These are phyloP conservation scores for Hippoglossus stenolepis DNA, from an alignment of 2,113 vertebrate genomes.

Conservation along the genomic window DNA sequence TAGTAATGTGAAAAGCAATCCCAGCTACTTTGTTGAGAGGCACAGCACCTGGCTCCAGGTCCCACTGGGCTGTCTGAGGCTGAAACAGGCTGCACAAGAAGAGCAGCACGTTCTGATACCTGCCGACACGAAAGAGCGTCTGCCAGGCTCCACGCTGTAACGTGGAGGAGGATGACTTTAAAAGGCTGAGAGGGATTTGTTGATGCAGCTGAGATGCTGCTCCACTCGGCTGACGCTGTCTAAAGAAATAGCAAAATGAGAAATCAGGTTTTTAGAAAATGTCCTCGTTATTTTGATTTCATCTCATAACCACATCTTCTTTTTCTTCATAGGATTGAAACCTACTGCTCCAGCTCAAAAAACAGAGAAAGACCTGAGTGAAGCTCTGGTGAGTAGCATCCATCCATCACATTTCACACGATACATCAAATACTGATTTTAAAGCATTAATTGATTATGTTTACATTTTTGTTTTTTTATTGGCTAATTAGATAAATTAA, in stretches of 20 bases:
- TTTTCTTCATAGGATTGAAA: slow-evolving; percentile 72
- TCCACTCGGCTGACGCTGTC: no score
- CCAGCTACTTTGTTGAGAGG: slow-evolving; percentile 1
- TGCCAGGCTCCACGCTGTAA: slow-evolving; percentile 27
- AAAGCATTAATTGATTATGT: not conserved
- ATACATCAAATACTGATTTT: slow-evolving; percentile 1
- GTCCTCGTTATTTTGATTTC: not conserved
- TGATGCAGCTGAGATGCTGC: slow-evolving; percentile 17
- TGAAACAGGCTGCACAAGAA: slow-evolving; percentile 7
- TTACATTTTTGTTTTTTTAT: no score
- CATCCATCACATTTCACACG: not conserved
- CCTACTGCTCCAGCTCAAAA: slow-evolving; percentile 57
- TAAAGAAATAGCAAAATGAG: no score
- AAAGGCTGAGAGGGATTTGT: slow-evolving; percentile 34
- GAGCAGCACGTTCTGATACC: slow-evolving; percentile 14
- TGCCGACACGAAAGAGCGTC: slow-evolving; percentile 28
- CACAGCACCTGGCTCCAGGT: slow-evolving; percentile 11
- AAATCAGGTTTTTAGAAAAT: no score
- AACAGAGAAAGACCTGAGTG: slow-evolving; percentile 75
- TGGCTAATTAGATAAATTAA: no score
- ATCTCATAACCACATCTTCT: not conserved
- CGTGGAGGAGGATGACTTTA: slow-evolving; percentile 15
- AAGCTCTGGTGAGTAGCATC: slow-evolving; percentile 74
- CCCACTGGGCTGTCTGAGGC: slow-evolving; percentile 15
- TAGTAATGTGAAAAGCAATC: not conserved